Conservation (phyloP, 2,888 invertebrate genomes). For the Mimachlamys varia region DNA sequence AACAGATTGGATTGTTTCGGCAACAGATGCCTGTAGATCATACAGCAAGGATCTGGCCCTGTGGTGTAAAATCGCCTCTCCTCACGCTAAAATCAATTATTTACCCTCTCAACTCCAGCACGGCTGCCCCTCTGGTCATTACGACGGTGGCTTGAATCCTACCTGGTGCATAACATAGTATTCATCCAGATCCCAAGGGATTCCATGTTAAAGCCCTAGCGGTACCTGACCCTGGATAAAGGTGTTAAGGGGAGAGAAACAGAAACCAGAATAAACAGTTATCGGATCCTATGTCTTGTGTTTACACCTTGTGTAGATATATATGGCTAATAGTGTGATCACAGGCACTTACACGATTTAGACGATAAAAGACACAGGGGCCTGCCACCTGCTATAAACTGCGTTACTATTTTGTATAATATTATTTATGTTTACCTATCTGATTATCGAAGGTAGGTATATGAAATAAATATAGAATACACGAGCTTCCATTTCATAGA, state of each 20-base stretch:
- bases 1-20: conserved; percentile 7
- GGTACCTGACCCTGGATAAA: not conserved
- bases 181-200: not conserved
- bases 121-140: not conserved
- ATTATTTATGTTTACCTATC: no score
- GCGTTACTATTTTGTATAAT: no score
- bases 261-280: no score
- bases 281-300: no score
- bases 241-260: not conserved
- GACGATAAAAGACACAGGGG: no score
- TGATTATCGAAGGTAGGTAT: no score
- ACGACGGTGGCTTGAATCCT: not conserved
- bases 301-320: no score
- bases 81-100: conserved; percentile 22
- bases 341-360: no score
- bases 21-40: not conserved
- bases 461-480: no score
- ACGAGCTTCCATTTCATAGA: no score
- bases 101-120: conserved; percentile 11
- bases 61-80: not conserved
- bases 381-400: no score
- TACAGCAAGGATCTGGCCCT: not conserved
- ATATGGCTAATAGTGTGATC: no score
- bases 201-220: not conserved
- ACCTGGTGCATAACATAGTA: not conserved